Evolutionary conservation across 2,113 vertebrate species (phyloP), one percentile per base, ranked within the genome.

Genomic region (Rhineura floridana): DNA sequence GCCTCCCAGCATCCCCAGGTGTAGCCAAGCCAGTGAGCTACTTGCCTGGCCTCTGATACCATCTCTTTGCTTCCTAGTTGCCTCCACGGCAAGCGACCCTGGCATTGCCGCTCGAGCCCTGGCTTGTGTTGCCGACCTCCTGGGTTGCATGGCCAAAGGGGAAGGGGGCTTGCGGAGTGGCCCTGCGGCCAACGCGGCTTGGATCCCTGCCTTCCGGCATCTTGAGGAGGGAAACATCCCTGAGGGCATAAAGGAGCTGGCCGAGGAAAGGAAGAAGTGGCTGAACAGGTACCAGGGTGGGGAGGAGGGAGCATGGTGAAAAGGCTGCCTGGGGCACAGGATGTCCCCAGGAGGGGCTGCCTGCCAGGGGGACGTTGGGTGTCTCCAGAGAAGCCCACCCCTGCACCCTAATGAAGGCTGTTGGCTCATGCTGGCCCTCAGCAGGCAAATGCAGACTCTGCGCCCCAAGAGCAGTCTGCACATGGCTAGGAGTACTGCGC

Each of bases 91-190:
- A 0, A 72, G 33, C 0, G 96, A 98, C 0, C 92, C 97, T 21
- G 98, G 98, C 0, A 87, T 98, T 9, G 97, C 97, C 0, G 98
- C 98, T 2, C 97, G 98, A 55, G 97, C 97, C 0, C 96, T 99
- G 3, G 98, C 98, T 84, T 99, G 98, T 85, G 95, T 99, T 0
- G 98, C 98, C 0, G 98, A 99, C 0, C 97, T 99, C 3, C 95
- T 99, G 94, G 98, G 98, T 93, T 98, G 97, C 93, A 96, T 98
- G 98, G 98, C 99, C 0, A 94, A 83, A 3, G 97, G 97, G 17
- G 96, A 87, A 59, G 98, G 98, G 0, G 98, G 99, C 25, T 94
- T 99, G 89, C 96, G 98, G 84, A 99, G 98, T 0, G 99, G 99
- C 0, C 99, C 99, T 0, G 98, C 98, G 0, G 98, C 98, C 65